Evolutionary conservation across 2,113 vertebrate genomes (phyloP), one percentile per base, ranked within the genome.

Genomic region (Talpa occidentalis): DNA sequence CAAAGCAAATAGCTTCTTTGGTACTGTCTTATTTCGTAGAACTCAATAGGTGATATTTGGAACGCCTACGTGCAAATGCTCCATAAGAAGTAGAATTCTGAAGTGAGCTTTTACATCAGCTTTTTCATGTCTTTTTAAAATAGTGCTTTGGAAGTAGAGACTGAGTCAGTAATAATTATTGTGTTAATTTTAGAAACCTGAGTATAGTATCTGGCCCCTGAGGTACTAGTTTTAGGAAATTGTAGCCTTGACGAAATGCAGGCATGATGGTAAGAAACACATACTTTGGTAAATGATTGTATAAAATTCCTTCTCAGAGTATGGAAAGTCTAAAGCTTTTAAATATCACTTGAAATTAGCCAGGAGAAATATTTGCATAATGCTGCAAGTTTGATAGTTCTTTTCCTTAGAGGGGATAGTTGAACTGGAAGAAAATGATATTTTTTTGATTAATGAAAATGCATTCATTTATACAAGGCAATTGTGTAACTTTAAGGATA

Each of bases 151-250:
- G 84, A 95, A 88, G 78, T 49, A 90, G 67, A 81, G 5, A 64
- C 26, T 66, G 24, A 72, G 30, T 88, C 30, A 44, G 22, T 81
- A 40, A n/a, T 67, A 72, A 21, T 37, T 70, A 28, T 26, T 84
- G 9, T 76, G 60, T n/a, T 90, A 52, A 78, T 82, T 92, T 77
- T 49, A 82, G 92, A 80, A 91, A 78, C 56, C 14, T 3, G 1
- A 16, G n/a, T 44, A 67, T 24, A 77, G 44, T 52, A 67, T 94
- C 88, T 94, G 44, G 26, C 94, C 72, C 62, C 54, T 59, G 69
- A 37, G n/a, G 54, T 93, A 56, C 54, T 81, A 24, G 40, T 93
- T 96, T 93, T 92, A 88, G 69, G 72, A 94, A 91, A 64, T 91
- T 64, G 24, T 26, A 91, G 72, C 87, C 56, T 93, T 88, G 49